phyloP scores from a whole-genome alignment of 37 sponge, comb jelly and placozoan genomes.

The Petrosia ficiformis region DNA sequence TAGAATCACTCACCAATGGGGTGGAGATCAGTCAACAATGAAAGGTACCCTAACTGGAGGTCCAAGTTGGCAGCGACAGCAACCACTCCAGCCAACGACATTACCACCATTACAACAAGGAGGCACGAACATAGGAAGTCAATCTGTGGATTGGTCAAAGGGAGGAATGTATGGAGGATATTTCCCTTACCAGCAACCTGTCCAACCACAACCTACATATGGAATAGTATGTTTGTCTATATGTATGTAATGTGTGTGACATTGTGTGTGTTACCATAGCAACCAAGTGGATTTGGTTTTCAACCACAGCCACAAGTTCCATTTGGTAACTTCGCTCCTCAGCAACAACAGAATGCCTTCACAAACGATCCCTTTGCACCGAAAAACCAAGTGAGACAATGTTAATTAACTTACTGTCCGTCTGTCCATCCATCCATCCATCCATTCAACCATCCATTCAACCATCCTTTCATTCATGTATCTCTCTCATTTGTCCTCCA shows the following conservation, averaged over 20 bases:
- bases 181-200: too few relatives aligned
- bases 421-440: too few relatives aligned
- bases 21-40: not conserved
- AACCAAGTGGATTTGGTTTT: constrained; percentile 1
- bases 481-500: not conserved
- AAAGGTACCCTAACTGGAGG: not conserved
- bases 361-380: too few relatives aligned
- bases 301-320: too few relatives aligned
- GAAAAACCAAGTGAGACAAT: too few relatives aligned
- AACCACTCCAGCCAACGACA: constrained; percentile 10
- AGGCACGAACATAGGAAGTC: too few relatives aligned
- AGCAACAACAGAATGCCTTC: too few relatives aligned
- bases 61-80: not conserved
- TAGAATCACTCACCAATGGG: not conserved
- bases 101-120: too few relatives aligned
- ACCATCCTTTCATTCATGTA: not conserved
- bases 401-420: not conserved
- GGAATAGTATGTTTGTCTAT: not conserved
- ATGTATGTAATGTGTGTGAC: not conserved
- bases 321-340: too few relatives aligned
- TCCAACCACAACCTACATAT: not conserved
- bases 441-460: too few relatives aligned
- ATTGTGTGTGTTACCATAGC: not conserved
- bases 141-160: not conserved
- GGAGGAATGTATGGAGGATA: not conserved